Evolutionary conservation across 1,140 invertebrate genomes (phyloP).

Genomic region (Drosophila pallidifrons): DNA sequence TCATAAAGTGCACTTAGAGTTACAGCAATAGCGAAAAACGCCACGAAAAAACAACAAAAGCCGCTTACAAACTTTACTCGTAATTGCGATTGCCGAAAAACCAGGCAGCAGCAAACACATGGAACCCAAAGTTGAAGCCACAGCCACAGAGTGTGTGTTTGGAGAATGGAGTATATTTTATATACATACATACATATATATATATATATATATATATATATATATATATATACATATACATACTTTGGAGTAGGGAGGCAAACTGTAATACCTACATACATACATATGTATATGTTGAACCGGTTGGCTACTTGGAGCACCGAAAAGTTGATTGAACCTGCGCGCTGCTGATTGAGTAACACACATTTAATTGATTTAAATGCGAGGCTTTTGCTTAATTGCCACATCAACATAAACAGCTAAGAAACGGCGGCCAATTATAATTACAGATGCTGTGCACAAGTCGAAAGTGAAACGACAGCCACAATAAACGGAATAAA

Average conservation of each 20-base stretch:
- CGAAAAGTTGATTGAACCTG: conserved; percentile 73
- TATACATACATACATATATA: background rate
- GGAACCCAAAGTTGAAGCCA: background rate
- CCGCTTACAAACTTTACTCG: conserved; percentile 59
- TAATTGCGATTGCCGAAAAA: conserved; percentile 75
- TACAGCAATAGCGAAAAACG: conserved; percentile 21
- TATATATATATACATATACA: background rate
- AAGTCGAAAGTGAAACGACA: conserved; percentile 45
- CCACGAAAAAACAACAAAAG: conserved; percentile 56
- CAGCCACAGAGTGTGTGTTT: conserved; percentile 3
- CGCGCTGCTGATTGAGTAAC: conserved; percentile 47
- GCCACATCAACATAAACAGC: conserved; percentile 57
- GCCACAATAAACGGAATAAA: conserved; percentile 9
- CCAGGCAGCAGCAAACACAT: conserved; percentile 14
- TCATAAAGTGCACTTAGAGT: conserved; percentile 45
- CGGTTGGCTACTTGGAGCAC: conserved; percentile 50
- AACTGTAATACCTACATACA: background rate
- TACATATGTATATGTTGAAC: conserved; percentile 31
- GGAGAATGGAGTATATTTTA: conserved; percentile 27
- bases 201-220: background rate
- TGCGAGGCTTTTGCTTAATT: conserved; percentile 67
- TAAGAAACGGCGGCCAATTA: conserved; percentile 44
- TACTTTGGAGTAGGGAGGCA: background rate
- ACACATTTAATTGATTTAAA: conserved; percentile 75
- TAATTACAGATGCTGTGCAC: conserved; percentile 50